Evolutionary conservation across 2,113 vertebrate genomes (phyloP), one percentile per base, ranked within the genome.

Genomic region (Daubentonia madagascariensis): DNA sequence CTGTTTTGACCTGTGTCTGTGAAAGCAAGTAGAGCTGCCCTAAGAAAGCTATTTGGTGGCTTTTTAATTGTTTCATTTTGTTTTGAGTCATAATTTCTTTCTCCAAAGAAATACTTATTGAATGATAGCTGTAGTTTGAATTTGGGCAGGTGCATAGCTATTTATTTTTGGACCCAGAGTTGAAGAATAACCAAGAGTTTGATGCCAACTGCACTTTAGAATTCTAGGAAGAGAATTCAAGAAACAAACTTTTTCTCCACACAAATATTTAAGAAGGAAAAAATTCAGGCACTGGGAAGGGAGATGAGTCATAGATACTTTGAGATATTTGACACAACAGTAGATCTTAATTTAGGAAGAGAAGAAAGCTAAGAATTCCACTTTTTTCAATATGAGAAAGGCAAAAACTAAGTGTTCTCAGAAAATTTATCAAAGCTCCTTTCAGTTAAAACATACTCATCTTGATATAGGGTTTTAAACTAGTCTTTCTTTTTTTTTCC

Each of bases 131-230:
- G 13, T 20, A 40, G 17, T 57, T 83, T 92, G 45, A 76, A 61
- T 50, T 68, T 89, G 52, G 28, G 13, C 3, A 37, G 13, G 12
- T 28, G 50, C 16, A 48, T 8, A 57, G 57, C 30, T 85, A 4
- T 61, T 86, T 89, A 73, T 86, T 87, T 87, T 40, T 67, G 32
- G 37, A 84, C 23, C 81, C 22, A 76, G 30, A 80, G 6, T 88
- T 78, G 35, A 45, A 93, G 63, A 93, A 81, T 35, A 86, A 89
- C 17, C 45, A 93, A 67, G 20, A 84, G 22, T 94, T 95, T 95
- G 65, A 75, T 75, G 72, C 28, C 40, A 92, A 45, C 8, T 50
- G 37, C 1, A n/a, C 40, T 81, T 80, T 78, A 70, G 50, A 30
- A 92, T 92, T 68, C 18, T 37, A 85, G 30, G 32, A 83, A 86